Evolutionary conservation across 2,797 vertebrate species (phyloP), one percentile per base, ranked within the genome.

Genomic region (Nannoperca australis): DNA sequence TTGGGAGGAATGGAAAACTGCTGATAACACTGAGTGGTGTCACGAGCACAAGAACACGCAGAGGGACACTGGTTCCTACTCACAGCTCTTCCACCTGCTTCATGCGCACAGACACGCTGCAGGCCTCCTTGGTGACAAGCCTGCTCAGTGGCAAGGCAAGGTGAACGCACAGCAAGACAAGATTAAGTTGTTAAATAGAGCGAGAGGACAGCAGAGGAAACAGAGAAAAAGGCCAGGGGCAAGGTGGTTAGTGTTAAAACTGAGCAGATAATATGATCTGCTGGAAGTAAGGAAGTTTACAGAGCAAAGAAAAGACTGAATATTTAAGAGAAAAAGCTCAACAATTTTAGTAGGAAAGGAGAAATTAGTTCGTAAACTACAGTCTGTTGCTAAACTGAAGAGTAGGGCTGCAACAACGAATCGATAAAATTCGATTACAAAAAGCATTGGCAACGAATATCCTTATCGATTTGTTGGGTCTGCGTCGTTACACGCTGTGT

Each of bases 21-120:
- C 36, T 51, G 70, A 72, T 73, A 78, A 73, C 54, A 51, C 62
- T 69, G 55, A 50, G 74, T 59, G 61, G 51, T n/a, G 56, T 81
- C 85, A 91, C 79, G 40, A 87, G 53, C 61, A 87, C 89, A 86
- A 94, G 67, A 90, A 90, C 85, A 92, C 66, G 79, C 67, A 85
- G 89, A 85, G 90, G 87, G 88, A 90, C 79, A 84, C 93, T 73
- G 88, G 75, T 64, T 95, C 95, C 96, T 99, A 99, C 98, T 99
- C 97, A 99, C 98, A 99, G 97, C 97, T 99, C 98, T 96, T 98
- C 97, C 94, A 99, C 98, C 98, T 99, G 98, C 96, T 98, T 98
- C 98, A 99, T 99, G 96, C 98, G 98, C 87, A 98, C 97, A 96
- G 98, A 99, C 72, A 99, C 98, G 91, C 98, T 99, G 97, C 97